Evolutionary conservation across 2,888 invertebrate species (phyloP).

Genomic region (Hoplodrina blanda): DNA sequence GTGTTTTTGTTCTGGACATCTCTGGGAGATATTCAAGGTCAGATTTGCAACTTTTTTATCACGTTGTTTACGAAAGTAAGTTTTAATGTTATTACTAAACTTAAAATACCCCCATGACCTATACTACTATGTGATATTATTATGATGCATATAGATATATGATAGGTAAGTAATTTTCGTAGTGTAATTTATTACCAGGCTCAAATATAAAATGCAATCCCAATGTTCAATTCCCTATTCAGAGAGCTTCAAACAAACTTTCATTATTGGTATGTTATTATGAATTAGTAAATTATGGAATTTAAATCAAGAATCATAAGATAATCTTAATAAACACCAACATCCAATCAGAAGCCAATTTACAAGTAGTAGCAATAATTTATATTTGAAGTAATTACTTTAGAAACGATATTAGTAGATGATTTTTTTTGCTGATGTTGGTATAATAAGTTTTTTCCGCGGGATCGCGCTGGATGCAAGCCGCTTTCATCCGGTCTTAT

Average conservation of each 20-base stretch:
- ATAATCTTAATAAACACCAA: slow-evolving; percentile 13
- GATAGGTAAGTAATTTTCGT: no score
- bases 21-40: no score
- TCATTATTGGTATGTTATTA: slow-evolving; percentile 14
- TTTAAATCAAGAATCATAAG: neutral
- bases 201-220: slow-evolving; percentile 5
- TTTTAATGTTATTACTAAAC: no score
- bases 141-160: no score
- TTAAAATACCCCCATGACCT: no score
- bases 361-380: slow-evolving; percentile 9
- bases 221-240: slow-evolving; percentile 15
- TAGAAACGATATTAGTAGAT: neutral
- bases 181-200: no score
- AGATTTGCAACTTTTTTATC: no score
- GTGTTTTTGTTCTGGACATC: no score
- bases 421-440: neutral
- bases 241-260: slow-evolving; percentile 11
- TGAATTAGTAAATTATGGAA: slow-evolving; percentile 14
- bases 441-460: neutral
- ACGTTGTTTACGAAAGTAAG: no score
- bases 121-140: no score
- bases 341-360: slow-evolving; percentile 5
- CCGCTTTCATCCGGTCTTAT: no score
- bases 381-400: neutral
- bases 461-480: no score